Conservation (phyloP, 2,888 invertebrate species). For the Pachliopta kotzebuea region DNA sequence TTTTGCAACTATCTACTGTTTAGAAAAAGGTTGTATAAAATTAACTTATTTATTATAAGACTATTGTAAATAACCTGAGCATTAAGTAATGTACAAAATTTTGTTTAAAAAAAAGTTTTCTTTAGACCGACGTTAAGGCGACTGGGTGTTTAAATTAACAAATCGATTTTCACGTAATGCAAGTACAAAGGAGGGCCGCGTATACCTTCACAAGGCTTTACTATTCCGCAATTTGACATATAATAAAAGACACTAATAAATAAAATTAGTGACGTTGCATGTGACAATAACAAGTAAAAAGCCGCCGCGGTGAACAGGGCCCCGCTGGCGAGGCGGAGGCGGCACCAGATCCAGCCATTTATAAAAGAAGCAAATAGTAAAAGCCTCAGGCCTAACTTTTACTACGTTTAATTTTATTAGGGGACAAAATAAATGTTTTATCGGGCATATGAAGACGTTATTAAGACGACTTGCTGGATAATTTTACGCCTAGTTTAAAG, state of each 20-base stretch:
- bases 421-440: conserved; percentile 29
- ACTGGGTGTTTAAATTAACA: conserved; percentile 36
- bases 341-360: conserved; percentile 35
- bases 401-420: conserved; percentile 36
- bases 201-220: conserved; percentile 42
- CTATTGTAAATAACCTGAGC: background rate
- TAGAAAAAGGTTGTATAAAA: too few species aligned
- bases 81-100: background rate
- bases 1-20: too few species aligned
- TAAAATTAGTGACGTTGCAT: conserved; percentile 66
- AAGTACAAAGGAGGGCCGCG: conserved; percentile 53
- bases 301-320: conserved; percentile 40
- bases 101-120: conserved; percentile 1
- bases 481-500: conserved; percentile 23
- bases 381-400: conserved; percentile 30
- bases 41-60: background rate
- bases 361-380: conserved; percentile 29
- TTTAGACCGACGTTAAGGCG: background rate
- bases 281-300: conserved; percentile 50
- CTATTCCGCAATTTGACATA: conserved; percentile 64
- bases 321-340: conserved; percentile 37
- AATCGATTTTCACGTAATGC: conserved; percentile 55
- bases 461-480: conserved; percentile 25
- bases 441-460: conserved; percentile 28
- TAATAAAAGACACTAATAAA: conserved; percentile 71